A percentile compares a stretch with the other conserved stretches of the same genome.
phyloP scores from a whole-genome alignment of 1,140 invertebrate species.

The Rhopalosiphum maidis region DNA sequence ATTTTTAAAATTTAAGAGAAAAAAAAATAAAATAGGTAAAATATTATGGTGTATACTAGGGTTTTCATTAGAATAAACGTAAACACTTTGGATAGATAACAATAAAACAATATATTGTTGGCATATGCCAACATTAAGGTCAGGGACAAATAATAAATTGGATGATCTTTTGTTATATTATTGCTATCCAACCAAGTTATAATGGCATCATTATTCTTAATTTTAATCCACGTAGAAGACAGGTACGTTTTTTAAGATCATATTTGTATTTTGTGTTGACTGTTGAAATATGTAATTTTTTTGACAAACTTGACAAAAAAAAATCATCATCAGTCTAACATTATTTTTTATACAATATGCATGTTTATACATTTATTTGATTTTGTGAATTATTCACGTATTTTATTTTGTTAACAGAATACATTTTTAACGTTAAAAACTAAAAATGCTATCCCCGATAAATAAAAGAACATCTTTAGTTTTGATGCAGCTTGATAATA shows the following conservation, averaged over 20 bases:
- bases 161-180: slow-evolving; percentile 10
- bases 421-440: neutral
- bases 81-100: neutral
- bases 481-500: too few species aligned
- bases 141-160: slow-evolving; percentile 25
- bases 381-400: neutral
- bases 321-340: neutral
- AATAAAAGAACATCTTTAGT: neutral
- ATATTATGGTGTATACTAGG: neutral
- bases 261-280: neutral
- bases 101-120: slow-evolving; percentile 14
- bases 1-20: neutral
- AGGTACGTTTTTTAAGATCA: neutral
- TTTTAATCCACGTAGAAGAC: neutral
- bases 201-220: slow-evolving; percentile 36
- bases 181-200: slow-evolving; percentile 5
- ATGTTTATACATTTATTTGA: neutral
- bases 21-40: neutral
- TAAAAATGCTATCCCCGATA: neutral
- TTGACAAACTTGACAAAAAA: neutral
- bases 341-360: neutral
- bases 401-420: neutral
- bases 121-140: slow-evolving; percentile 1
- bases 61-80: neutral
- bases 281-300: neutral